These are phyloP conservation scores for Pangasius mekongensis DNA, from an alignment of 2,797 vertebrate species.

Conservation along the genomic window DNA sequence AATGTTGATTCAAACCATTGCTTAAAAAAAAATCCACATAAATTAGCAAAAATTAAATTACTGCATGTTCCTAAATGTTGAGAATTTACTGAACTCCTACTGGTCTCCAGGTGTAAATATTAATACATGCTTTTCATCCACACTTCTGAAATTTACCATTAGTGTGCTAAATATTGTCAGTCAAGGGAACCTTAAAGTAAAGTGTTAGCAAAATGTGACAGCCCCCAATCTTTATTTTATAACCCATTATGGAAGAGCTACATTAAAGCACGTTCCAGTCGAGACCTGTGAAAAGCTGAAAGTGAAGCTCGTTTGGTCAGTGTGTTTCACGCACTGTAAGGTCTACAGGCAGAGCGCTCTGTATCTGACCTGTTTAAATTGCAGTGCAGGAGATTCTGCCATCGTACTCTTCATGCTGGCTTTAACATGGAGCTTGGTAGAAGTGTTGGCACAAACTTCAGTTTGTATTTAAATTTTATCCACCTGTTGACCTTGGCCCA, in stretches of 20 bases:
- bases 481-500: background rate
- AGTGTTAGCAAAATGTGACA: background rate
- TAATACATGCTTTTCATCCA: background rate
- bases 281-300: background rate
- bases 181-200: background rate
- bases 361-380: slow-evolving; percentile 26
- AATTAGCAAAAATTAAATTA: background rate
- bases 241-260: background rate
- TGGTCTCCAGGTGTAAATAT: background rate
- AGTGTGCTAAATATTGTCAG: background rate
- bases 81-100: background rate
- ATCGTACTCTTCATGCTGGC: background rate
- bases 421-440: background rate
- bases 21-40: background rate
- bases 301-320: background rate
- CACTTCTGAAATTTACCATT: background rate
- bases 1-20: background rate
- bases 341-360: background rate
- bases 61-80: background rate
- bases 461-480: background rate
- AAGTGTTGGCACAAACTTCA: slow-evolving; percentile 2
- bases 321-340: background rate
- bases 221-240: background rate
- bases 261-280: too few species aligned
- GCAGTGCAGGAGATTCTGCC: slow-evolving; percentile 22